Conservation (phyloP, 2,797 vertebrate genomes). For the Pristis pectinata region DNA sequence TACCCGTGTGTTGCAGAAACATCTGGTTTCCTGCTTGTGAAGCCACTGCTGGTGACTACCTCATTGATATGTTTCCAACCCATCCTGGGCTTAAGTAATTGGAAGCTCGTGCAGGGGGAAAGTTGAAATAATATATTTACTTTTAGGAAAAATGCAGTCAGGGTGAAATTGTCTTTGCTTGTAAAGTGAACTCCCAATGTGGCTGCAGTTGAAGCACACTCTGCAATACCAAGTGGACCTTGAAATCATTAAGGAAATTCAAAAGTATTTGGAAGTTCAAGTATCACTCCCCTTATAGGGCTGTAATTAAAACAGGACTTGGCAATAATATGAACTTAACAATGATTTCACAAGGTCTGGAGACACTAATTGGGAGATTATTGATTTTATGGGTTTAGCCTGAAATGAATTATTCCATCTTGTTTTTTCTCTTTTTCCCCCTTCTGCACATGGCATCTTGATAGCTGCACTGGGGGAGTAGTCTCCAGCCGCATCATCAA, state of each 20-base stretch:
- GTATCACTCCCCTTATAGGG: background rate
- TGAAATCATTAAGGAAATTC: background rate
- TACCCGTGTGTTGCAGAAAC: no score
- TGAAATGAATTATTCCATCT: background rate
- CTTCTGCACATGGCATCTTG: no score
- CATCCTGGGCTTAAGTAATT: background rate
- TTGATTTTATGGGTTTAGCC: background rate
- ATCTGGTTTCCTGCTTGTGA: background rate
- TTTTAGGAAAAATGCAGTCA: background rate
- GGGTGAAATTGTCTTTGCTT: background rate
- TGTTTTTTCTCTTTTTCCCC: no score
- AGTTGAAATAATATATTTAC: background rate
- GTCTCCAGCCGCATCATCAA: no score
- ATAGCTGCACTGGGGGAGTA: no score
- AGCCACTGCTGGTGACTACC: background rate
- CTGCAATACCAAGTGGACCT: background rate
- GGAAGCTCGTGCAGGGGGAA: background rate
- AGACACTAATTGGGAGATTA: background rate
- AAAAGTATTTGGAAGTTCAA: background rate
- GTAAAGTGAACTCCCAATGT: background rate
- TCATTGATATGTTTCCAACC: background rate
- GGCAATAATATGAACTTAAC: background rate
- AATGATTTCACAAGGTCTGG: background rate
- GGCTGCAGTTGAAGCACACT: background rate
- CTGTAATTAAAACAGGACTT: background rate